Evolutionary conservation across 1,140 invertebrate genomes (phyloP).

Genomic region (Melanaphis sacchari): DNA sequence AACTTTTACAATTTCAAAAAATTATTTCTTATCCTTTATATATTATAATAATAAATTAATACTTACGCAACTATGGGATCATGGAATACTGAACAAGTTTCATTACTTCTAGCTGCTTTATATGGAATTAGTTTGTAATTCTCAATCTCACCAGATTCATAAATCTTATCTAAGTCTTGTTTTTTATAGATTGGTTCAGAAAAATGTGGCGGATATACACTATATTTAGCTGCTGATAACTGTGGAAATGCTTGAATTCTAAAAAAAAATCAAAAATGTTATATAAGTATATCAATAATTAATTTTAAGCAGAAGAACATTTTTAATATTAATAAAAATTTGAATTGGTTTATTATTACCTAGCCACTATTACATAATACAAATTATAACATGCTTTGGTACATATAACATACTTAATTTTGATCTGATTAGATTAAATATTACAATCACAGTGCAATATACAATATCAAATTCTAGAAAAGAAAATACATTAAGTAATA

Average conservation of each 20-base stretch:
- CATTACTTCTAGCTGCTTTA: conserved; percentile 54
- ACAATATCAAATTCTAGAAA: neutral
- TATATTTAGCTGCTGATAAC: conserved; percentile 18
- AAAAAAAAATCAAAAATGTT: neutral
- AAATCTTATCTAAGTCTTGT: conserved; percentile 52
- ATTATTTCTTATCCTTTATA: neutral
- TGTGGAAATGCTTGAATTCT: conserved; percentile 25
- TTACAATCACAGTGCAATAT: neutral
- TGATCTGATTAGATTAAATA: neutral
- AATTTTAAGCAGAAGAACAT: neutral
- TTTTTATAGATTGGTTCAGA: conserved; percentile 43
- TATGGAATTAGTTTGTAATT: conserved; percentile 5
- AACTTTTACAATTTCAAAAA: neutral
- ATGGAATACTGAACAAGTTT: conserved; percentile 58
- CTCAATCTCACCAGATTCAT: conserved; percentile 20
- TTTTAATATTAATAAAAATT: neutral
- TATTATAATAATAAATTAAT: neutral
- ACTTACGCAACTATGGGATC: conserved; percentile 57
- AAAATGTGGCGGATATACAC: conserved; percentile 38
- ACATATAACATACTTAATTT: neutral
- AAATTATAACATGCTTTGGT: neutral
- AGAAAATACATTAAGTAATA: neutral
- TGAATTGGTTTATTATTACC: neutral
- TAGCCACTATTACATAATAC: neutral
- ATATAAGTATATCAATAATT: neutral